Evolutionary conservation across 2,888 invertebrate species (phyloP), one percentile per base, ranked within the genome.

Genomic region (Parnassius orleans): DNA sequence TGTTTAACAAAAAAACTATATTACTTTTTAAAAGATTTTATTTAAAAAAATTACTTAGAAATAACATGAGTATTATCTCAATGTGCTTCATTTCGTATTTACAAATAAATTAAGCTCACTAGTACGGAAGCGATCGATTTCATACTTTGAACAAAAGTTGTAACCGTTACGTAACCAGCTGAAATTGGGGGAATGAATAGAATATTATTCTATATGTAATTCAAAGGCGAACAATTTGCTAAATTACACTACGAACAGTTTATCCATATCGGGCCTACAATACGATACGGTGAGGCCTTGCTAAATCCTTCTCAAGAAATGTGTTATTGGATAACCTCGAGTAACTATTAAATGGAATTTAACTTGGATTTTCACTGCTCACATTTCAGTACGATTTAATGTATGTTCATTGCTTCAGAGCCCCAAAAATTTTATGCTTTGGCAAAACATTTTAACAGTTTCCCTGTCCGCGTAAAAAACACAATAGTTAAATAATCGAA

Each of bases 271-370:
- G 63, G 52, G 58, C 55, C 51, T 63, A 63, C 63, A 63, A 59
- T 63, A 63, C 63, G 63, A 63, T 59, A 59, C 42, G 63, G 60
- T 46, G 53, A 58, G 58, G 58, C 55, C 42, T 33, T 50, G 59
- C 59, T 55, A 55, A 63, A 63, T 59, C 63, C 63, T 63, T 63
- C 58, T 63, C 63, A 63, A 63, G 63, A 59, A 63, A 63, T 63
- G 59, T 63, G 52, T 59, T 63, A 63, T 63, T 59, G 59, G 59
- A 55, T 63, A 63, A 51, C 55, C 19, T 19, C 59, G 24, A 44
- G 63, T 59, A 63, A 63, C 58, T 59, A 55, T 59, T 59, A 59
- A 63, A 63, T 63, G 57, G 63, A 55, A 59, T 63, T 58, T 58
- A 58, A 63, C 50, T 54, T 58, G 50, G 44, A 44, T 58, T 55